phyloP scores from a whole-genome alignment of 2,888 invertebrate species.

The Timema podura region DNA sequence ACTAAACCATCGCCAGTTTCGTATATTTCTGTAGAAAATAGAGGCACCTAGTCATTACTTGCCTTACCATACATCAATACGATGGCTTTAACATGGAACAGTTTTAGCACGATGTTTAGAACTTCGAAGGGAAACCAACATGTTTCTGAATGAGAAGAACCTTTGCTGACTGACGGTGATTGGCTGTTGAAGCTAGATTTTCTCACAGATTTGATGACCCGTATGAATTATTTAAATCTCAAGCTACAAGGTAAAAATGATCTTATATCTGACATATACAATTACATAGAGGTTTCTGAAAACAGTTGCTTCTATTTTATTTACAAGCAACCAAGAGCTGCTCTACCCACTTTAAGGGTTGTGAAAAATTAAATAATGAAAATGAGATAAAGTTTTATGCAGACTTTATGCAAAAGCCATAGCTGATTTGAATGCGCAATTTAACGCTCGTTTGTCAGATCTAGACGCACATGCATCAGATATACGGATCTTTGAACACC shows the following conservation, averaged over 20 bases:
- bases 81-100: not conserved
- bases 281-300: not conserved
- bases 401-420: too few species aligned
- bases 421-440: too few species aligned
- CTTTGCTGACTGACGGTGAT: not conserved
- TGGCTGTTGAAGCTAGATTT: conserved; percentile 1
- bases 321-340: not conserved
- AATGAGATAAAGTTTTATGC: not conserved
- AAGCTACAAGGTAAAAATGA: not conserved
- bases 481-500: too few species aligned
- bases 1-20: not conserved
- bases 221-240: not conserved
- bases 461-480: too few species aligned
- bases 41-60: conserved; percentile 1
- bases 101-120: not conserved
- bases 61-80: not conserved
- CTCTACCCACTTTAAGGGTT: not conserved
- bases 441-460: too few species aligned
- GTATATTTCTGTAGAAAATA: not conserved
- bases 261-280: not conserved
- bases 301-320: not conserved
- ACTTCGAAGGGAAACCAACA: not conserved
- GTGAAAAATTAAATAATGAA: not conserved
- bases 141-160: conserved; percentile 4
- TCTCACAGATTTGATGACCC: not conserved